These are phyloP conservation scores for Cettia cetti DNA, from an alignment of 2,113 vertebrate species.

Conservation along the genomic window DNA sequence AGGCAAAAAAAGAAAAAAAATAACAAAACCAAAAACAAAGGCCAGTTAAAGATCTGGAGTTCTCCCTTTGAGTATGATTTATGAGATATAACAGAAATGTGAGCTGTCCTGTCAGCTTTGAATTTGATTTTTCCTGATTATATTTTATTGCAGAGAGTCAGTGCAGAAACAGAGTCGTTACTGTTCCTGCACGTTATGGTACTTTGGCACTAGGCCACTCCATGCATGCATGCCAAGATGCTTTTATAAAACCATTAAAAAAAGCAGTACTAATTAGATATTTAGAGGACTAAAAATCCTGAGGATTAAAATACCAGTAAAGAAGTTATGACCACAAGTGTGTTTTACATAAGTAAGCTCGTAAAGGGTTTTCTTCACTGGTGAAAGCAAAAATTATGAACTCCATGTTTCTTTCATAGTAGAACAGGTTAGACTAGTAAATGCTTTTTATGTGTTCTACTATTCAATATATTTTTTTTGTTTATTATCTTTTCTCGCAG, in stretches of 20 bases:
- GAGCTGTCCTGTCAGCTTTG: neutral
- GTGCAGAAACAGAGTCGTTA: constrained; percentile 41
- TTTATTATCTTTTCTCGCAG: neutral
- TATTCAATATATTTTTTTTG: neutral
- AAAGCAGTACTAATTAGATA: constrained; percentile 55
- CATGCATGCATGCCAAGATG: constrained; percentile 46
- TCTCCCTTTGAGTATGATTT: neutral
- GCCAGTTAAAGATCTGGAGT: neutral
- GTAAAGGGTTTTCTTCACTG: neutral
- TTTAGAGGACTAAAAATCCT: constrained; percentile 38
- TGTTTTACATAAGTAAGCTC: neutral
- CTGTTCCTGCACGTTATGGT: constrained; percentile 14
- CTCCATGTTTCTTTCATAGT: neutral
- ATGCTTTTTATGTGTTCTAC: neutral
- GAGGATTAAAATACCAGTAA: constrained; percentile 35
- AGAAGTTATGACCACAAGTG: neutral
- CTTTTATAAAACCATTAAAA: constrained; percentile 67
- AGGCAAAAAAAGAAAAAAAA: neutral
- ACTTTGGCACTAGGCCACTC: constrained; percentile 50
- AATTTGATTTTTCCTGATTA: neutral
- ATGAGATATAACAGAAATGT: neutral
- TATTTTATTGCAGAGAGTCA: neutral
- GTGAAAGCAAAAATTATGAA: neutral
- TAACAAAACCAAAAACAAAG: neutral
- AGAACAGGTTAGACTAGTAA: neutral